phyloP scores from a whole-genome alignment of 1,140 invertebrate genomes.

The Varroa destructor region DNA sequence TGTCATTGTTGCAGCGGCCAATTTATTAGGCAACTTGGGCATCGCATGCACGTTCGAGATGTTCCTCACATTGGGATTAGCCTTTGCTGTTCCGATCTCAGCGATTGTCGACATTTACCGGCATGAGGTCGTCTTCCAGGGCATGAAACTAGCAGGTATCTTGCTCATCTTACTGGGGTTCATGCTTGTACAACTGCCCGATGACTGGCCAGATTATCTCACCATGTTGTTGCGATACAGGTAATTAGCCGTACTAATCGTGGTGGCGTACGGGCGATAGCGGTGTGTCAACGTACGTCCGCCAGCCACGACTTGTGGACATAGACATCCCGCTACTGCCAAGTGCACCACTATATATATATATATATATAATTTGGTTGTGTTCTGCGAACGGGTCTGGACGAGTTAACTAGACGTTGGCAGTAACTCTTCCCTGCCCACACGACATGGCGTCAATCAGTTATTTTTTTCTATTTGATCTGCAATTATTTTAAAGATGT shows the following conservation, averaged over 20 bases:
- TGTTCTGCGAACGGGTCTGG: too few relatives aligned
- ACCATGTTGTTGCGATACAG: constrained; percentile 56
- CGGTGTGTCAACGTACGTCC: too few relatives aligned
- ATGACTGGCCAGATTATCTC: constrained; percentile 88
- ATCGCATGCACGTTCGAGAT: constrained; percentile 77
- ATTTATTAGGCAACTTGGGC: constrained; percentile 77
- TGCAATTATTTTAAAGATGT: too few relatives aligned
- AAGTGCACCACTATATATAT: too few relatives aligned
- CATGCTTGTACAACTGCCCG: constrained; percentile 70
- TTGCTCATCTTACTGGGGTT: constrained; percentile 53
- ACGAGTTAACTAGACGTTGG: too few relatives aligned
- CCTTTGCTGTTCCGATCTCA: constrained; percentile 77
- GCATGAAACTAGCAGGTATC: constrained; percentile 84
- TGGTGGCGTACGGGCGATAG: too few relatives aligned
- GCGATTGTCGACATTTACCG: constrained; percentile 73
- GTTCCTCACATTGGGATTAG: constrained; percentile 77
- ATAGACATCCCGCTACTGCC: too few relatives aligned
- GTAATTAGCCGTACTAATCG: neutral
- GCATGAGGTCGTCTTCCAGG: constrained; percentile 68
- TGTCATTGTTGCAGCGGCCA: constrained; percentile 57
- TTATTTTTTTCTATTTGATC: too few relatives aligned
- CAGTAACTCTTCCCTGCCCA: too few relatives aligned
- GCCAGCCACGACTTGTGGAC: too few relatives aligned
- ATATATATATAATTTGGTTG: too few relatives aligned
- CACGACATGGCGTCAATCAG: too few relatives aligned